phyloP scores from a whole-genome alignment of 2,113 vertebrate genomes.

The Oreochromis niloticus region DNA sequence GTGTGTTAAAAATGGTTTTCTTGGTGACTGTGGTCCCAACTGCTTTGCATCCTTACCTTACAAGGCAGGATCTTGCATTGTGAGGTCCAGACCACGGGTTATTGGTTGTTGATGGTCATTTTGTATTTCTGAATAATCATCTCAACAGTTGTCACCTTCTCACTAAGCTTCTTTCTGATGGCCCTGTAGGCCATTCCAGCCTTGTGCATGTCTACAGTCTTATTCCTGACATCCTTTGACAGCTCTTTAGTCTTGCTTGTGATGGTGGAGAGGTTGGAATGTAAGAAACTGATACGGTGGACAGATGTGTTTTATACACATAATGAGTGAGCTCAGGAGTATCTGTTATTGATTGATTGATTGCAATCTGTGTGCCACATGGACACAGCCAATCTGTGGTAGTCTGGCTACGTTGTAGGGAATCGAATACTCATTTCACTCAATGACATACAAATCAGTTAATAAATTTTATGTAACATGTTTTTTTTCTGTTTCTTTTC shows the following conservation, averaged over 20 bases:
- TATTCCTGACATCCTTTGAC: background rate
- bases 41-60: background rate
- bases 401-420: rapidly evolving
- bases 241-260: background rate
- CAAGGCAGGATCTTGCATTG: background rate
- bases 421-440: background rate
- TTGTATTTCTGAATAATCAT: background rate
- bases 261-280: background rate
- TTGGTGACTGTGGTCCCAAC: background rate
- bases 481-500: no score
- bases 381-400: background rate
- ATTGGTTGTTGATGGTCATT: background rate
- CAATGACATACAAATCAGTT: background rate
- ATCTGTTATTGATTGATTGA: background rate
- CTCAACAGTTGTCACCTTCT: background rate
- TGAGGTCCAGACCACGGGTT: background rate
- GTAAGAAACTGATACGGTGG: background rate
- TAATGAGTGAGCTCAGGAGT: background rate
- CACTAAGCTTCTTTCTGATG: background rate
- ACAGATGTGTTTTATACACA: background rate
- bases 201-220: background rate
- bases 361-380: background rate
- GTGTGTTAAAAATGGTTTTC: background rate
- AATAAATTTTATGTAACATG: background rate
- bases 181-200: background rate